These are phyloP conservation scores for Malacosoma neustria DNA, from an alignment of 2,888 invertebrate genomes.

Conservation along the genomic window DNA sequence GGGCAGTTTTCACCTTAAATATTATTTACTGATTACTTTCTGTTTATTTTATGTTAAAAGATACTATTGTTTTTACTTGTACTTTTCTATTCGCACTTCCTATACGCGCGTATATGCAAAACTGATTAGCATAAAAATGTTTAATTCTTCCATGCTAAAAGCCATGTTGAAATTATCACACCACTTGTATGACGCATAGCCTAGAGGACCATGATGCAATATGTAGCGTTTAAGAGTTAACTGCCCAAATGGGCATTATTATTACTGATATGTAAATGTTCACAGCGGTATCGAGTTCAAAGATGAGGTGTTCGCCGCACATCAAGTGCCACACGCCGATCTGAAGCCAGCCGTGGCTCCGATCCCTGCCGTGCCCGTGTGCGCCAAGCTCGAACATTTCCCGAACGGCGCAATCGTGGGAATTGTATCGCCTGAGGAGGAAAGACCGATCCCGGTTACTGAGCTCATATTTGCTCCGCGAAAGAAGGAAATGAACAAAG, in stretches of 20 bases:
- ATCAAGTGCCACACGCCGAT: constrained; percentile 66
- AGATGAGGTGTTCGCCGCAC: constrained; percentile 84
- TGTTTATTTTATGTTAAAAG: constrained; percentile 5
- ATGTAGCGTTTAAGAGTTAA: constrained; percentile 13
- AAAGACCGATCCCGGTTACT: constrained; percentile 80
- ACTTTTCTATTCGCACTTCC: constrained; percentile 30
- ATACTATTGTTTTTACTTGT: constrained; percentile 21
- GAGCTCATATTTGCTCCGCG: constrained; percentile 86
- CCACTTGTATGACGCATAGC: constrained; percentile 25
- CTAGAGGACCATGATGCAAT: constrained; percentile 23
- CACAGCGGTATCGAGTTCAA: constrained; percentile 86
- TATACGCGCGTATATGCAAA: constrained; percentile 23
- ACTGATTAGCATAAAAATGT: constrained; percentile 33
- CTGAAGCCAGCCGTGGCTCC: constrained; percentile 48
- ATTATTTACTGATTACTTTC: constrained; percentile 53
- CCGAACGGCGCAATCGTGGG: constrained; percentile 54
- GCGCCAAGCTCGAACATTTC: constrained; percentile 26
- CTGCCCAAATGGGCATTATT: constrained; percentile 24
- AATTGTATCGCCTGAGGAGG: constrained; percentile 47
- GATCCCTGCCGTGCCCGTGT: constrained; percentile 17
- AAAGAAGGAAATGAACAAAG: constrained; percentile 95
- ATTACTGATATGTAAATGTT: constrained; percentile 44
- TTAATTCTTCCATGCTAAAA: constrained; percentile 30
- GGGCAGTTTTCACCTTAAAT: constrained; percentile 47
- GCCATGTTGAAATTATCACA: constrained; percentile 25